Evolutionary conservation across 2,888 invertebrate genomes (phyloP).

Genomic region (Eurytoma adleriae): DNA sequence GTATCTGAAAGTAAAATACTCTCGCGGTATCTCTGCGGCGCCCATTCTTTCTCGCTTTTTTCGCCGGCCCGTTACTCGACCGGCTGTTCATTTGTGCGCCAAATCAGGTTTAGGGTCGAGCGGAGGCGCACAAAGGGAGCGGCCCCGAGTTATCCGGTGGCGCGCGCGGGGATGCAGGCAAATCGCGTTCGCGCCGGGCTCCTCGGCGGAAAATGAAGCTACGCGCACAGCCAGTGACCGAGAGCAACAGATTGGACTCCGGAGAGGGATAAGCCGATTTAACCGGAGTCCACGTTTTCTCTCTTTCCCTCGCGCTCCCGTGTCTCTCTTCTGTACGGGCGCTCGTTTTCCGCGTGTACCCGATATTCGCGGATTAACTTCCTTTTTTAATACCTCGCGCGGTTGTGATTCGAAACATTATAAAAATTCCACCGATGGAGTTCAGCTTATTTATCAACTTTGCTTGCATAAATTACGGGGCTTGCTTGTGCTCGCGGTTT

Average conservation of each 20-base stretch:
- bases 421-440: no score
- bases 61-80: background rate
- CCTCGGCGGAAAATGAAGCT: constrained; percentile 58
- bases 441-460: no score
- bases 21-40: background rate
- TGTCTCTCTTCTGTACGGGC: constrained; percentile 25
- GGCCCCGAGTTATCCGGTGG: background rate
- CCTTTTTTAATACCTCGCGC: constrained; percentile 49
- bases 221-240: constrained; percentile 41
- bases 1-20: constrained; percentile 29
- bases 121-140: constrained; percentile 20
- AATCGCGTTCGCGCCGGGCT: constrained; percentile 34
- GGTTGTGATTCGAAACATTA: no score
- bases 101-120: constrained; percentile 39
- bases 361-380: constrained; percentile 51
- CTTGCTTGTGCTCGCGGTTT: no score
- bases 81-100: background rate
- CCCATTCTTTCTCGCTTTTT: constrained; percentile 9
- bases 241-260: constrained; percentile 60
- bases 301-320: constrained; percentile 51
- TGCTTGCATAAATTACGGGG: no score
- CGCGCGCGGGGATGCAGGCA: background rate
- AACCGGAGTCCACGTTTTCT: constrained; percentile 38
- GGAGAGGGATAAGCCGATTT: constrained; percentile 61
- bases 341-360: constrained; percentile 33